phyloP scores from a whole-genome alignment of 2,888 invertebrate species.

The Parnassius mnemosyne region DNA sequence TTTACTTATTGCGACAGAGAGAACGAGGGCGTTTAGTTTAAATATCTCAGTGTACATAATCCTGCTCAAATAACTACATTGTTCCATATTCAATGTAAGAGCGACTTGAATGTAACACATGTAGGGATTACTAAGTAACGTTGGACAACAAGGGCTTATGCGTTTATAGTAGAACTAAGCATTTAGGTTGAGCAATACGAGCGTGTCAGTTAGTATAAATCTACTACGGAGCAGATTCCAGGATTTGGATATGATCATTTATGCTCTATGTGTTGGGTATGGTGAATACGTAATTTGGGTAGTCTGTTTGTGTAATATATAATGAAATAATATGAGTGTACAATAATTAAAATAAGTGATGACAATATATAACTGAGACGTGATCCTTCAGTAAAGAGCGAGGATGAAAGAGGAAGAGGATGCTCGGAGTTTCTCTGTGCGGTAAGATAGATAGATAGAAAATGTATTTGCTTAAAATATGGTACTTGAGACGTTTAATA shows the following conservation, averaged over 20 bases:
- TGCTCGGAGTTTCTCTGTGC: too few relatives aligned
- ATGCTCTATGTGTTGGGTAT: too few relatives aligned
- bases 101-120: slow-evolving; percentile 11
- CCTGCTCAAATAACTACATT: slow-evolving; percentile 12
- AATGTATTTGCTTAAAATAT: too few relatives aligned
- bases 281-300: too few relatives aligned
- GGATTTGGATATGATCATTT: not conserved
- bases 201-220: not conserved
- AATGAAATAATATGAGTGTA: too few relatives aligned
- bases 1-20: slow-evolving; percentile 6
- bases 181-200: not conserved
- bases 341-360: too few relatives aligned
- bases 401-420: too few relatives aligned
- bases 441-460: too few relatives aligned
- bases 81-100: slow-evolving; percentile 9
- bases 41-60: slow-evolving; percentile 11
- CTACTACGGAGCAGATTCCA: not conserved
- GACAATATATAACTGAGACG: too few relatives aligned
- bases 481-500: too few relatives aligned
- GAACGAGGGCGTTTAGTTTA: slow-evolving; percentile 10
- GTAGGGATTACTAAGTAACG: slow-evolving; percentile 12
- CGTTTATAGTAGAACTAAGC: slow-evolving; percentile 4
- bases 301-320: too few relatives aligned
- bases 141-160: slow-evolving; percentile 14
- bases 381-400: too few relatives aligned